Evolutionary conservation across 2,797 vertebrate genomes (phyloP).

Genomic region (Crocidura indochinensis): DNA sequence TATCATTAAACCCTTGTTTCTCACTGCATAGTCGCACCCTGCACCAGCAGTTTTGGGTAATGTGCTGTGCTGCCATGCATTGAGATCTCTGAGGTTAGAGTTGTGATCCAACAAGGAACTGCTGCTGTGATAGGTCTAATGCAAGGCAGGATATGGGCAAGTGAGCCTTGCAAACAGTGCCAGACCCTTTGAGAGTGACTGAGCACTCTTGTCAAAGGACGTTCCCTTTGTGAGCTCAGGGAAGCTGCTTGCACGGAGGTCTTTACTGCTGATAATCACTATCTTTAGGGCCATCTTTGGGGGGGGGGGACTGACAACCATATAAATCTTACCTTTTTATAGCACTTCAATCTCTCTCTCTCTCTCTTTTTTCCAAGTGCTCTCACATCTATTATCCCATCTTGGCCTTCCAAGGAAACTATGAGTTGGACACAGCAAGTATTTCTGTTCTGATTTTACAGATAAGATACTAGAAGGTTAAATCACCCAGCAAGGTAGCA

Average conservation of each 20-base stretch:
- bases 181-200: conserved; percentile 65
- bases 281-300: conserved; percentile 81
- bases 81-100: conserved; percentile 56
- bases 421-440: conserved; percentile 77
- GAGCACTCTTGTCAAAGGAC: conserved; percentile 76
- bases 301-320: conserved; percentile 65
- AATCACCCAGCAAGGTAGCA: conserved; percentile 74
- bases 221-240: conserved; percentile 70
- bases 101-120: conserved; percentile 45
- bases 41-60: neutral
- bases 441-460: conserved; percentile 80
- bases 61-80: neutral
- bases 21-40: conserved; percentile 24
- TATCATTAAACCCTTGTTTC: conserved; percentile 44
- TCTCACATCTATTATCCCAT: conserved; percentile 82
- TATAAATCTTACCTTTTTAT: conserved; percentile 84
- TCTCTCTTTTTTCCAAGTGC: conserved; percentile 75
- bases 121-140: conserved; percentile 53
- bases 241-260: conserved; percentile 42
- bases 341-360: conserved; percentile 62
- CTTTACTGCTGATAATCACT: conserved; percentile 82
- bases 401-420: conserved; percentile 82
- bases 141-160: conserved; percentile 61
- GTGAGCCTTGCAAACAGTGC: conserved; percentile 15
- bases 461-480: conserved; percentile 80